Conservation (phyloP, 2,888 invertebrate genomes). For the Himalopsyche kuldschensis region DNA sequence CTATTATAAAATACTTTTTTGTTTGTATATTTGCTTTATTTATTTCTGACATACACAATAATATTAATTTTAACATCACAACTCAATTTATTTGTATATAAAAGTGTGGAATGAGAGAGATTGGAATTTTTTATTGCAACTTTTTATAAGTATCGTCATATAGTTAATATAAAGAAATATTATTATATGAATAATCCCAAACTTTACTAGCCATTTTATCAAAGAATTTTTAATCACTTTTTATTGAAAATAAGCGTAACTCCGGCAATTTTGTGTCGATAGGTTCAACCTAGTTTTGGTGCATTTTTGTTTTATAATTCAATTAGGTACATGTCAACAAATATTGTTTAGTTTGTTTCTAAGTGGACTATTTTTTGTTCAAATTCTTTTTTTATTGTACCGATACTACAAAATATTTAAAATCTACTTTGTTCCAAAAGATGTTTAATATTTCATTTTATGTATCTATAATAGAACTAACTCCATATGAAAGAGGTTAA, state of each 20-base stretch:
- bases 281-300: neutral
- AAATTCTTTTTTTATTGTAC: too few relatives aligned
- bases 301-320: too few relatives aligned
- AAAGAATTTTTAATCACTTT: neutral
- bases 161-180: neutral
- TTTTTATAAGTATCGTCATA: neutral
- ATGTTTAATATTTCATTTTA: too few relatives aligned
- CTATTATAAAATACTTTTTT: conserved; percentile 39
- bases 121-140: neutral
- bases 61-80: conserved; percentile 45
- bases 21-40: conserved; percentile 25
- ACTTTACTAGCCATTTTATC: neutral
- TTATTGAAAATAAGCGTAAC: neutral
- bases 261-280: neutral
- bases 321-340: too few relatives aligned
- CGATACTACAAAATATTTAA: too few relatives aligned
- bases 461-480: too few relatives aligned
- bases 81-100: conserved; percentile 43
- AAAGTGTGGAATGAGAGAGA: neutral
- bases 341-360: too few relatives aligned
- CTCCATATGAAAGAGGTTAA: too few relatives aligned
- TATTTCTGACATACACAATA: conserved; percentile 38
- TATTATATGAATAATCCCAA: neutral
- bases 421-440: too few relatives aligned
- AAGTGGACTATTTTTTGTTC: too few relatives aligned